A percentile compares a stretch with the other conserved stretches of the same genome.
Evolutionary conservation across 2,797 vertebrate genomes (phyloP).

Genomic region (Lerista edwardsae): DNA sequence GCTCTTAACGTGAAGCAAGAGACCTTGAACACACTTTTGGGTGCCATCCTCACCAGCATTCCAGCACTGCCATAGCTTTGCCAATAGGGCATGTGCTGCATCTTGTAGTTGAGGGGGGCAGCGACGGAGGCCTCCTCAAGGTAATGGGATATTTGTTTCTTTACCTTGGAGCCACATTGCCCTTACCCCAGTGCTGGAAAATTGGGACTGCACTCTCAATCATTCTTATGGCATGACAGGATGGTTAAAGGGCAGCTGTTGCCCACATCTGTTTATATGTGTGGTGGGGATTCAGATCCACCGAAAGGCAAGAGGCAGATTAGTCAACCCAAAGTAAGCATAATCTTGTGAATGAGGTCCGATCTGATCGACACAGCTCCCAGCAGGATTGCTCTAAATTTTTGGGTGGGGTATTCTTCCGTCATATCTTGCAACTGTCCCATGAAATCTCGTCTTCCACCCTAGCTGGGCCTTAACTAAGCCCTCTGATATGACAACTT

Average conservation of each 20-base stretch:
- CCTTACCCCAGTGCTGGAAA: too few relatives aligned
- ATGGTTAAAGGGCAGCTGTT: neutral
- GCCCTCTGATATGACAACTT: neutral
- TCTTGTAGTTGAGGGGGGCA: too few relatives aligned
- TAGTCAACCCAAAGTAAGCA: neutral
- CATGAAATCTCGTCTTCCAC: neutral
- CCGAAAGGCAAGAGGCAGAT: neutral
- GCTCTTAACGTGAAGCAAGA: neutral
- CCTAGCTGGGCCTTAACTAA: neutral
- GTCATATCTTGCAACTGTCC: neutral
- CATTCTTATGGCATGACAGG: neutral
- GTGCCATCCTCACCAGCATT: too few relatives aligned
- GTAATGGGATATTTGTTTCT: too few relatives aligned
- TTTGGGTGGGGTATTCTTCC: neutral
- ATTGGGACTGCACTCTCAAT: too few relatives aligned
- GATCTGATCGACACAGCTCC: neutral
- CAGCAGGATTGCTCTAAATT: neutral
- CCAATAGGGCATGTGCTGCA: too few relatives aligned
- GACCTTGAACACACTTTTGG: neutral
- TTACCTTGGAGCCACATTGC: too few relatives aligned
- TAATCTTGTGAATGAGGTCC: neutral
- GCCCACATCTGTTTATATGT: neutral
- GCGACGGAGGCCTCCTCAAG: too few relatives aligned
- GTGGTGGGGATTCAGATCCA: neutral
- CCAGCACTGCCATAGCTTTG: too few relatives aligned